A percentile compares a stretch with the other conserved stretches of the same genome.
These are phyloP conservation scores for Luehdorfia chinensis DNA, from an alignment of 1,140 invertebrate genomes.

Conservation along the genomic window DNA sequence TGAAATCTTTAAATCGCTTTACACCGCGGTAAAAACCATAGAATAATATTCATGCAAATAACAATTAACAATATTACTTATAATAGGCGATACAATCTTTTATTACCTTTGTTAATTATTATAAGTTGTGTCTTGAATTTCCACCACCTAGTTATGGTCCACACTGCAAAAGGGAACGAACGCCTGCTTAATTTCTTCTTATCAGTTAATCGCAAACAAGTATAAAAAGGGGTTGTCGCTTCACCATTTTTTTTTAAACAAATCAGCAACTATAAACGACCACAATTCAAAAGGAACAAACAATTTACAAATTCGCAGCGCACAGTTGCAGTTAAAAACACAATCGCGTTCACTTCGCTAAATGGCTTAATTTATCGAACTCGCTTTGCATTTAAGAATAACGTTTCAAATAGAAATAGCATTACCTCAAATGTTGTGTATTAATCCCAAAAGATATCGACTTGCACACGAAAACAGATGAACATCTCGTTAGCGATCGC, in stretches of 20 bases:
- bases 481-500: not conserved
- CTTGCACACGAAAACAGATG: not conserved
- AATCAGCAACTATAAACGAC: too few relatives aligned
- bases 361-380: not conserved
- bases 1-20: too few relatives aligned
- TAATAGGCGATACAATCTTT: too few relatives aligned
- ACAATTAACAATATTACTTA: too few relatives aligned
- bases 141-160: not conserved
- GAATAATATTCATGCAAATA: too few relatives aligned
- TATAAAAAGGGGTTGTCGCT: too few relatives aligned
- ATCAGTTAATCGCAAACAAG: too few relatives aligned
- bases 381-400: not conserved
- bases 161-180: conserved; percentile 9
- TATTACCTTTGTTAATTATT: not conserved
- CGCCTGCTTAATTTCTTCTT: conserved; percentile 9
- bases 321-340: not conserved
- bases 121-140: conserved; percentile 1
- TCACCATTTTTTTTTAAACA: too few relatives aligned
- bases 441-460: not conserved
- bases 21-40: too few relatives aligned
- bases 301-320: not conserved
- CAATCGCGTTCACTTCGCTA: not conserved
- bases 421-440: conserved; percentile 3
- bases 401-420: not conserved
- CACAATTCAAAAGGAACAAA: not conserved